Evolutionary conservation across 2,888 invertebrate genomes (phyloP).

Genomic region (Agrochola macilenta): DNA sequence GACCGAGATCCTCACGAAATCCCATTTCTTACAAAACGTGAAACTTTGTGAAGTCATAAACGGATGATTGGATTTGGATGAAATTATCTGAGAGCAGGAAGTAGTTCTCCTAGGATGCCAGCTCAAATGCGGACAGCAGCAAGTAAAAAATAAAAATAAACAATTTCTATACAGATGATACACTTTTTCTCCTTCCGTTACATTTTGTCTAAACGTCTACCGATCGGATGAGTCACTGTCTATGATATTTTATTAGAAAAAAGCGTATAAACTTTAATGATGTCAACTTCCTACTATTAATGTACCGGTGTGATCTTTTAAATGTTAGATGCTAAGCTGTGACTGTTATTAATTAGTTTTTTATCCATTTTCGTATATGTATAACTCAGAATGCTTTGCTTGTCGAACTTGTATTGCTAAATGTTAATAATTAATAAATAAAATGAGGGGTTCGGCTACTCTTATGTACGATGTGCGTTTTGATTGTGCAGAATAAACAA

Average conservation of each 20-base stretch:
- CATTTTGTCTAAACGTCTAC: constrained; percentile 7
- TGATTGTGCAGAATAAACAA: too few species aligned
- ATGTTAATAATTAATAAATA: too few species aligned
- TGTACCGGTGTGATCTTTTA: constrained; percentile 8
- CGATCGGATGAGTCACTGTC: constrained; percentile 27
- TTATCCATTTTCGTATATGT: too few species aligned
- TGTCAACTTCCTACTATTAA: constrained; percentile 28
- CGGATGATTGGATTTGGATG: too few species aligned
- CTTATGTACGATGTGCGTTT: too few species aligned
- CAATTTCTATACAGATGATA: neutral
- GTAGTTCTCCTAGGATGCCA: neutral
- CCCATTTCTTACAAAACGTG: neutral
- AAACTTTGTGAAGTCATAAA: neutral
- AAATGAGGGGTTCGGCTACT: too few species aligned
- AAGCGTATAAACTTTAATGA: constrained; percentile 3
- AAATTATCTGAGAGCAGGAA: neutral
- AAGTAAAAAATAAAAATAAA: too few species aligned
- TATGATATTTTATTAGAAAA: constrained; percentile 18
- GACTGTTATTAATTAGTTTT: neutral
- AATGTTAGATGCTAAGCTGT: neutral
- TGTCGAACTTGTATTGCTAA: too few species aligned
- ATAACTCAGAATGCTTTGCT: neutral
- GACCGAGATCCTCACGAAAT: neutral
- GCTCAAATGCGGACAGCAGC: neutral
- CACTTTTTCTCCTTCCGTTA: neutral